Evolutionary conservation across 2,888 invertebrate species (phyloP).

Genomic region (Agrochola lota): DNA sequence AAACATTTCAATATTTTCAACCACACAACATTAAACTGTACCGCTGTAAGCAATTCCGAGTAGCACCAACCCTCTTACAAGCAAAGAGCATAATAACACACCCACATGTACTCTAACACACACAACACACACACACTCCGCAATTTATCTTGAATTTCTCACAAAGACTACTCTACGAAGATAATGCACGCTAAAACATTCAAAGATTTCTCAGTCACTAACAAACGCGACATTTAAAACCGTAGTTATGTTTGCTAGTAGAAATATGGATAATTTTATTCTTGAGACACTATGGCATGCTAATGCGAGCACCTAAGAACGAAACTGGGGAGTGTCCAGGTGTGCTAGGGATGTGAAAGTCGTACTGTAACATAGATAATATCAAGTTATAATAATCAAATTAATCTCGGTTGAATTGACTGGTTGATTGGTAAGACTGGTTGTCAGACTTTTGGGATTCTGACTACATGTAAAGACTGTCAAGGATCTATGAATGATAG

Average conservation of each 20-base stretch:
- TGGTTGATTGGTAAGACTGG: background rate
- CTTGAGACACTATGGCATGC: slow-evolving; percentile 70
- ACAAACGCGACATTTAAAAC: slow-evolving; percentile 65
- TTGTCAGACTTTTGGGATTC: background rate
- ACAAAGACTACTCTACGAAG: slow-evolving; percentile 45
- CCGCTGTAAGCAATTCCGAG: slow-evolving; percentile 21
- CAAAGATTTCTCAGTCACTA: slow-evolving; percentile 63
- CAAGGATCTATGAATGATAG: background rate
- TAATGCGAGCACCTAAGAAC: slow-evolving; percentile 68
- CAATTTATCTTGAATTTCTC: slow-evolving; percentile 35
- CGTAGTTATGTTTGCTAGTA: slow-evolving; percentile 62
- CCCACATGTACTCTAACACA: background rate
- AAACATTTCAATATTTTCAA: slow-evolving; percentile 4
- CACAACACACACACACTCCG: background rate
- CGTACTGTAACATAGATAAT: background rate
- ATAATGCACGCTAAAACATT: slow-evolving; percentile 59
- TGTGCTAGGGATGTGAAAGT: slow-evolving; percentile 1
- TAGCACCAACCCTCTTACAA: slow-evolving; percentile 21
- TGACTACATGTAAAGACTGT: background rate
- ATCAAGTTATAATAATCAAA: no score
- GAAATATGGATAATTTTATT: slow-evolving; percentile 70
- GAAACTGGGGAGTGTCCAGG: slow-evolving; percentile 59
- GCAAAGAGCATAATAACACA: slow-evolving; percentile 25
- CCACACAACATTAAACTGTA: slow-evolving; percentile 12
- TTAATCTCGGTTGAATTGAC: no score